Evolutionary conservation across 1,140 invertebrate genomes (phyloP).

Genomic region (Zaprionus ghesquierei): DNA sequence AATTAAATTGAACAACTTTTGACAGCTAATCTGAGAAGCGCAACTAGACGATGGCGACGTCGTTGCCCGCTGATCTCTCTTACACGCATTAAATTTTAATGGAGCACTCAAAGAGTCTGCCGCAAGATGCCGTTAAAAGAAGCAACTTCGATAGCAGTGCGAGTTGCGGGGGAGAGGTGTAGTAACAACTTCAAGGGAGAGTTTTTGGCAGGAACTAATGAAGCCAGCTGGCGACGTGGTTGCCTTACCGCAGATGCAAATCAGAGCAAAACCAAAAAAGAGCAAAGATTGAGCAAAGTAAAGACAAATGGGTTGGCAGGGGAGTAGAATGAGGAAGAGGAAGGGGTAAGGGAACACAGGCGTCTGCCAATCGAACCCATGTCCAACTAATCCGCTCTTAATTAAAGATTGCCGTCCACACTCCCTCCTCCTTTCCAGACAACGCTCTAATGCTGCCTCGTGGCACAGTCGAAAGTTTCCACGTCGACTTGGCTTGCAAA

Average conservation of each 20-base stretch:
- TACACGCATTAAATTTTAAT: slow-evolving; percentile 79
- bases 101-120: slow-evolving; percentile 74
- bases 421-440: neutral
- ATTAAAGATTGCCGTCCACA: slow-evolving; percentile 75
- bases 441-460: neutral
- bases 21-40: slow-evolving; percentile 69
- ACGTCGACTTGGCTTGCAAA: slow-evolving; percentile 29
- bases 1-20: slow-evolving; percentile 81
- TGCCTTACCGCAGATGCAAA: slow-evolving; percentile 77
- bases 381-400: slow-evolving; percentile 82
- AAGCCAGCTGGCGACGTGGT: slow-evolving; percentile 69
- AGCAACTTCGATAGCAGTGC: neutral
- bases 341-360: neutral
- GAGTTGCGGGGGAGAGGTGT: neutral
- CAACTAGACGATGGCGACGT: slow-evolving; percentile 44
- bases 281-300: slow-evolving; percentile 60
- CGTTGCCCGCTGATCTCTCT: slow-evolving; percentile 57
- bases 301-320: neutral
- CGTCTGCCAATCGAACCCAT: slow-evolving; percentile 72
- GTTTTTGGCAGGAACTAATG: slow-evolving; percentile 58
- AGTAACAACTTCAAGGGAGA: neutral
- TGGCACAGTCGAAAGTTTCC: slow-evolving; percentile 34
- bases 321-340: neutral
- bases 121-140: slow-evolving; percentile 46
- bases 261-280: slow-evolving; percentile 74